A percentile compares a stretch with the other conserved stretches of the same genome.
Conservation (phyloP, 2,113 vertebrate genomes). For the Nothoprocta pentlandii region DNA sequence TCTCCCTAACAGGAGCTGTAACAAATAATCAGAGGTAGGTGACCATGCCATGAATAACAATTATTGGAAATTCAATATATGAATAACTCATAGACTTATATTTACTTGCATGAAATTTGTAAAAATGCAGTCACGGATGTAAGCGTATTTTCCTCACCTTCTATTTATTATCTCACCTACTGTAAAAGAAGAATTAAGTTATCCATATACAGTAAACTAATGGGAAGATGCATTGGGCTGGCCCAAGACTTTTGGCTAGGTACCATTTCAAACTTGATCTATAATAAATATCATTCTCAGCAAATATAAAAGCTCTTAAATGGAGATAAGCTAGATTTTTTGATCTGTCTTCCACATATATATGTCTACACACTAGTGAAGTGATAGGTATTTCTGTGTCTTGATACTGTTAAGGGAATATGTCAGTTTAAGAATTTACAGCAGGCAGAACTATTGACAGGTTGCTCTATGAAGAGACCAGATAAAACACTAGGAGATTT, state of each 20-base stretch:
- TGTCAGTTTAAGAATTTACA: neutral
- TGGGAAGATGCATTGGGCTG: neutral
- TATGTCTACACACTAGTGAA: neutral
- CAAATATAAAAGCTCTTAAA: neutral
- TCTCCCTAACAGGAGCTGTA: neutral
- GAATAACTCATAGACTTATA: neutral
- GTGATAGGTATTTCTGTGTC: neutral
- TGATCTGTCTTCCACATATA: neutral
- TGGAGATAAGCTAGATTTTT: neutral
- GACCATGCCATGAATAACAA: neutral
- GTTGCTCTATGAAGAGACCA: neutral
- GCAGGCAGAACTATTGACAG: neutral
- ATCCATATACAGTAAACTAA: neutral
- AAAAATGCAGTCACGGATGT: neutral
- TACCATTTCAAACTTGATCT: neutral
- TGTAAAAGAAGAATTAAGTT: neutral
- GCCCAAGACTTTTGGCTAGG: neutral
- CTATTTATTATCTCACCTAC: neutral
- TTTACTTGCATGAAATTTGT: neutral
- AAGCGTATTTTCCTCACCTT: neutral
- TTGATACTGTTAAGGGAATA: neutral
- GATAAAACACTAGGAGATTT: neutral
- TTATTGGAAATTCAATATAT: neutral
- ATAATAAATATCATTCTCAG: neutral
- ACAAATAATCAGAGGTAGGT: neutral